These are phyloP conservation scores for Drosophila meridiana DNA, from an alignment of 2,888 invertebrate genomes.

Conservation along the genomic window DNA sequence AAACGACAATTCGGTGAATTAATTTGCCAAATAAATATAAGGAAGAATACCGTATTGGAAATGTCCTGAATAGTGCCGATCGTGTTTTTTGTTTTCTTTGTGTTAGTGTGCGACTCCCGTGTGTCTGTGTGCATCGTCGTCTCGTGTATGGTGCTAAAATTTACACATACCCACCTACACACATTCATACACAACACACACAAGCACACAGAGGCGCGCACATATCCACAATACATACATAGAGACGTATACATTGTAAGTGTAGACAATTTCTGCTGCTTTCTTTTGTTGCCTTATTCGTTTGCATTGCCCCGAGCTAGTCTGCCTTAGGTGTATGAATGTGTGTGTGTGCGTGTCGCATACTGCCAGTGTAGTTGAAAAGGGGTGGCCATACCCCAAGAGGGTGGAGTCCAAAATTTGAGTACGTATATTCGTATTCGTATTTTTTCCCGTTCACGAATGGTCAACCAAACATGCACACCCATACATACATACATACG, in stretches of 20 bases:
- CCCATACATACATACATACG: neutral
- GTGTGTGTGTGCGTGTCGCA: constrained; percentile 31
- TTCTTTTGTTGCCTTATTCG: constrained; percentile 64
- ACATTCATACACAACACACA: constrained; percentile 23
- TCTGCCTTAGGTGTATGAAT: constrained; percentile 26
- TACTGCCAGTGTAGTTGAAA: constrained; percentile 42
- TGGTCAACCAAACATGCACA: constrained; percentile 24
- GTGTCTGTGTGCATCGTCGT: constrained; percentile 47
- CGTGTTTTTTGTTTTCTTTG: constrained; percentile 28
- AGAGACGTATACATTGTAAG: constrained; percentile 57
- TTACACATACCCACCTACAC: constrained; percentile 57
- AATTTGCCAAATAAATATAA: constrained; percentile 34
- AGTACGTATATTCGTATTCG: constrained; percentile 26
- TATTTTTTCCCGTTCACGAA: constrained; percentile 17
- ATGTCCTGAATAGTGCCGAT: constrained; percentile 48
- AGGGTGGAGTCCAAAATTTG: constrained; percentile 56
- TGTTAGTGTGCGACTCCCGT: constrained; percentile 38
- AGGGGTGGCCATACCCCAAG: constrained; percentile 59
- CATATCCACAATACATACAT: constrained; percentile 22
- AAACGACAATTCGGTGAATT: constrained; percentile 41
- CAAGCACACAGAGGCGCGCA: constrained; percentile 2
- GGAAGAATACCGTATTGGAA: constrained; percentile 30
- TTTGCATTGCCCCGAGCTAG: constrained; percentile 41
- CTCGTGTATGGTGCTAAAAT: constrained; percentile 67
- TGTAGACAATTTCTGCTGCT: constrained; percentile 69